Evolutionary conservation across 35 echinoderm and acorn worm species (phyloP).

Genomic region (Lytechinus pictus): DNA sequence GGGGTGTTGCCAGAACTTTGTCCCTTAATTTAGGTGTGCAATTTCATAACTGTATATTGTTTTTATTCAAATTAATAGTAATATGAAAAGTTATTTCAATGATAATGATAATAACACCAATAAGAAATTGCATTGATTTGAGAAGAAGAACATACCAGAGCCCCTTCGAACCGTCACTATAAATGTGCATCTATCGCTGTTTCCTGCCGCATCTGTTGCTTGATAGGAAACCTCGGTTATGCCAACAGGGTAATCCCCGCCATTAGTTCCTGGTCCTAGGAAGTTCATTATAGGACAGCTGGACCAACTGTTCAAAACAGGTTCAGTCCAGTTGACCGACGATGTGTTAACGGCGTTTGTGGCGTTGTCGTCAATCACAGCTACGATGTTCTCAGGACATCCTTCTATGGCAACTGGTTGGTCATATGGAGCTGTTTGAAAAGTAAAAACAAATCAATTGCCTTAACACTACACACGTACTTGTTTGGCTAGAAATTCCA

Average conservation of each 20-base stretch:
- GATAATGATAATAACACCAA: too few species aligned
- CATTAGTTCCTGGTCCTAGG: neutral
- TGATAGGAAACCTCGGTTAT: neutral
- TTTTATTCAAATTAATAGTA: too few species aligned
- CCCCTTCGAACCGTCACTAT: neutral
- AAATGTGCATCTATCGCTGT: neutral
- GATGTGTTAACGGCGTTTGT: neutral
- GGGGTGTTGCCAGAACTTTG: too few species aligned
- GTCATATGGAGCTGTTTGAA: neutral
- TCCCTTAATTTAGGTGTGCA: too few species aligned
- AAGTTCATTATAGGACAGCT: neutral
- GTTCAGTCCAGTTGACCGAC: neutral
- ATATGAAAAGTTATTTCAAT: too few species aligned
- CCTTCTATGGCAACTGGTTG: neutral
- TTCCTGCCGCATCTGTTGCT: neutral
- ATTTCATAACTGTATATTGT: too few species aligned
- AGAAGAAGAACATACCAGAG: neutral
- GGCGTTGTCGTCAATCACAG: neutral
- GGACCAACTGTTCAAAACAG: neutral
- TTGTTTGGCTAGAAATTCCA: too few species aligned
- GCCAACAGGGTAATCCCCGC: neutral
- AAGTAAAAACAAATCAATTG: too few species aligned
- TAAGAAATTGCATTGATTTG: too few species aligned
- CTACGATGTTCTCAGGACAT: neutral
- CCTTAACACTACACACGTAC: too few species aligned